Base-by-base conservation (phyloP, 92 coral and sea anemone genomes). In the Meandrina meandrites region DNA sequence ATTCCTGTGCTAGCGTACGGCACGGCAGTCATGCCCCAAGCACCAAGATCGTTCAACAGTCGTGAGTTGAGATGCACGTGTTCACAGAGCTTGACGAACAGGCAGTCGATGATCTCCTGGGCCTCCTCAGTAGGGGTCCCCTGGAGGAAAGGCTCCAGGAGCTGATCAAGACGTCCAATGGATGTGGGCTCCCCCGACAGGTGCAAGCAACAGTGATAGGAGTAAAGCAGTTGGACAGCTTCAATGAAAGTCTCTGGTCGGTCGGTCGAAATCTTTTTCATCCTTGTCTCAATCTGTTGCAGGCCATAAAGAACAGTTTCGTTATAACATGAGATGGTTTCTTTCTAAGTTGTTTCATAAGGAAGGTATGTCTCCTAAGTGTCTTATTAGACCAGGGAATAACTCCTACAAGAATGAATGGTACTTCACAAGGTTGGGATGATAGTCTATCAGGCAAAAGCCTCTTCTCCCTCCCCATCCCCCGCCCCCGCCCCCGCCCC, bases 31-130 rank as follows among this genome's bases (percentile, higher is more conserved):
- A 80, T 88, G 8, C 98, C 98, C 98, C 98, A 94, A 21, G 91
- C 62, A 4, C 80, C 53, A 74, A 87, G 12, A 78, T 86, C 91
- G 51, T 85, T 88, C 80, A 94, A 35, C 22, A 93, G 85, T 2
- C 92, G 88, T 1, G 88, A 75, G 90, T 94, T 94, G 68, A 88
- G 78, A n/a, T 90, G 88, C n/a, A 87, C 95, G 21, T 88, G 95
- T 50, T 94, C 98, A 90, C 98, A 87, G 35, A 94, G 90, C 88
- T 94, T 94, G 57, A 94, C 88, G 58, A 88, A 94, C 75, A 94
- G 87, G 85, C 98, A 94, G 75, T 94, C 98, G 28, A 94, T 92
- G 54, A 94, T 82, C 37, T 94, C 98, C 81, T 94, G 98, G 12
- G 98, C 95, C 71, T 94, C 92, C 45, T 80, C 92, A 40, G 36